Base-by-base conservation (phyloP, 2,113 vertebrate genomes). In the Malurus alboscapulatus region DNA sequence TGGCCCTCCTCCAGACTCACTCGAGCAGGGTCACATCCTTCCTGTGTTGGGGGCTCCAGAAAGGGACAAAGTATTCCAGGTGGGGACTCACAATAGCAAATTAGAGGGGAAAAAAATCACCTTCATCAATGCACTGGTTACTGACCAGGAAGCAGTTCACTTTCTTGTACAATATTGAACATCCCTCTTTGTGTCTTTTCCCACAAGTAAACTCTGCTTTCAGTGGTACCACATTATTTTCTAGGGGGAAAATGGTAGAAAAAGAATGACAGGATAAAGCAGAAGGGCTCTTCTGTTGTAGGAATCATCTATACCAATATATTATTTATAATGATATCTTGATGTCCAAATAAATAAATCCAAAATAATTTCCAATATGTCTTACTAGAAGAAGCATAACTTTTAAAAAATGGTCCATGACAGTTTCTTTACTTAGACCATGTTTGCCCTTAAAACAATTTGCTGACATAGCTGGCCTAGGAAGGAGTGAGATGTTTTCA, bases 401-500 rank as follows among this genome's bases (percentile, higher is more conserved):
- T 81, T 74, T 17, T 16, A 17, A 10, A 27, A 79, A 69, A 38
- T 6, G 2, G 9, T 47, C 13, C 78, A 4, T 63, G 53, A 48
- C 12, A 45, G 14, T 67, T 89, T 88, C 78, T 87, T 94, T 81
- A 50, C 51, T 83, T 96, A 85, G 75, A 58, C 10, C 10, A 4
- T 57, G 22, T 61, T 83, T 91, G 59, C 11, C 58, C 85, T 93
- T 95, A 83, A 95, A 95, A 80, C 32, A 74, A 71, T 78, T 58
- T 84, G 90, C 92, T 95, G 92, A 93, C 59, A 62, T 73, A 83
- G 58, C 45, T 62, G 32, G 25, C 22, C 24, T 89, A 32, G 22
- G 24, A 8, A 83, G 22, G 30, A 55, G 75, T 90, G 85, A 95
- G 59, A 69, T 94, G 15, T 88, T 92, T 93, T 77, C 44, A 83